These are phyloP conservation scores for Himalopsyche japonica DNA, from an alignment of 2,888 invertebrate species.

Conservation along the genomic window DNA sequence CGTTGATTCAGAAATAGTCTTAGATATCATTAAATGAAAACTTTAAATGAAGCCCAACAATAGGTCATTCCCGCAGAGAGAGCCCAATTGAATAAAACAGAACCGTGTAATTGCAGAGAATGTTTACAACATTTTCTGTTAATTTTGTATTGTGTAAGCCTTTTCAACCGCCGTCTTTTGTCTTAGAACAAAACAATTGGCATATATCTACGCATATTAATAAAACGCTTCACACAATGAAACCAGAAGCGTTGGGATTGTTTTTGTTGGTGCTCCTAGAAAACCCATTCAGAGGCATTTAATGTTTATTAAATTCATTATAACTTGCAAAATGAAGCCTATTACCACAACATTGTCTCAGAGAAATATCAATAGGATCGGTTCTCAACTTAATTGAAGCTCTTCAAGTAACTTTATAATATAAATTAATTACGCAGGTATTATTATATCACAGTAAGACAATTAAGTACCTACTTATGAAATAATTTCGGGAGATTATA, in stretches of 20 bases:
- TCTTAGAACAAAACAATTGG: conserved; percentile 15
- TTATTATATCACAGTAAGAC: neutral
- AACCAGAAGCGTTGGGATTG: neutral
- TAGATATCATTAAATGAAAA: neutral
- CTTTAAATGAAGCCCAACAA: neutral
- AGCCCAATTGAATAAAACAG: neutral
- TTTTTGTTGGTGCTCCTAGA: neutral
- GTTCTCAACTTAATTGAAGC: neutral
- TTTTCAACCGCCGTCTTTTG: conserved; percentile 6
- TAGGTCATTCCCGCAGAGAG: neutral
- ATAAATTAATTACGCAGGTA: neutral
- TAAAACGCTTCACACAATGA: conserved; percentile 8
- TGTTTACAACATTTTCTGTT: conserved; percentile 11
- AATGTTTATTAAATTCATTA: neutral
- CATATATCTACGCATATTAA: conserved; percentile 13
- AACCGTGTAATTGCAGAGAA: conserved; percentile 16
- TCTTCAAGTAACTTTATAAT: neutral
- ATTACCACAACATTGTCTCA: neutral
- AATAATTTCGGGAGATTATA: neutral
- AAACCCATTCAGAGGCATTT: neutral
- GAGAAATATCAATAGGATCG: neutral
- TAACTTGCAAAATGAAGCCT: neutral
- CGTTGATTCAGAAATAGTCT: neutral
- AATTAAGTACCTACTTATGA: neutral
- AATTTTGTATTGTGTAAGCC: conserved; percentile 16